A percentile compares a stretch with the other conserved stretches of the same genome.
Conservation (phyloP, 2,888 invertebrate species). For the Minunthozetes semirufus region DNA sequence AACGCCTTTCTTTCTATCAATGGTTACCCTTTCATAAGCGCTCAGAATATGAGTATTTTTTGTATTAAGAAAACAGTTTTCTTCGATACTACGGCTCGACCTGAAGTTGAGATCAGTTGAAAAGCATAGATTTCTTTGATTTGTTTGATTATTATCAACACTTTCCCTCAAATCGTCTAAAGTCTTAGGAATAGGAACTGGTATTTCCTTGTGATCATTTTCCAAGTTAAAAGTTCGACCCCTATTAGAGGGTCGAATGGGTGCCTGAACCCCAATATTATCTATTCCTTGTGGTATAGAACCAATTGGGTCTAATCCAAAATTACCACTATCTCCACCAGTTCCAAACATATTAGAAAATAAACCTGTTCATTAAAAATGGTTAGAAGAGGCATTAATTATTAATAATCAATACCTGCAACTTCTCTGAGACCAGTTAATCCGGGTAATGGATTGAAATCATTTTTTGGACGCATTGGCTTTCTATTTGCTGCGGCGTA, state of each 20-base stretch:
- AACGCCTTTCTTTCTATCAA: background rate
- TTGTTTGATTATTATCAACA: background rate
- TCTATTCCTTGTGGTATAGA: no score
- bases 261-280: no score
- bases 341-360: background rate
- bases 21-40: background rate
- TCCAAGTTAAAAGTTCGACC: no score
- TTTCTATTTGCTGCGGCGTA: background rate
- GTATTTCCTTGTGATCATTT: no score
- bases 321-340: no score
- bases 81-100: background rate
- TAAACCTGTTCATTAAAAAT: background rate
- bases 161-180: no score
- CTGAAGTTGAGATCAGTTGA: background rate
- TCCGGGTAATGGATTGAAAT: background rate
- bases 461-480: background rate
- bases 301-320: no score
- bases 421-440: background rate
- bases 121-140: background rate
- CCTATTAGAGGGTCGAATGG: background rate
- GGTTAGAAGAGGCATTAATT: background rate
- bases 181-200: no score
- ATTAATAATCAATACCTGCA: background rate
- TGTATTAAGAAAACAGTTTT: background rate
- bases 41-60: background rate